A percentile compares a stretch with the other conserved stretches of the same genome.
phyloP scores from a whole-genome alignment of 2,113 vertebrate species.

The Pseudorhombus dupliciocellatus region DNA sequence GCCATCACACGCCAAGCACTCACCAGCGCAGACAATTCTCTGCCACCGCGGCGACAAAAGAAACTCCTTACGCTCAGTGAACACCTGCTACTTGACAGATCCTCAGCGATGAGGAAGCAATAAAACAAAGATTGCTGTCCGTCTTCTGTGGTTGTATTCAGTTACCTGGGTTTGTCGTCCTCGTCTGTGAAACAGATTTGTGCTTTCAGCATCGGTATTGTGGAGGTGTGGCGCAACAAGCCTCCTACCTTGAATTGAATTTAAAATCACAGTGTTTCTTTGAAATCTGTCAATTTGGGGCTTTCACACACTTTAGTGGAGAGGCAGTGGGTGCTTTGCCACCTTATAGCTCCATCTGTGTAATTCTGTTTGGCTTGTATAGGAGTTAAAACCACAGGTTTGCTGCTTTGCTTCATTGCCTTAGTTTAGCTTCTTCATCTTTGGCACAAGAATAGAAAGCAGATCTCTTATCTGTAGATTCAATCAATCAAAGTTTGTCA shows the following conservation, averaged over 20 bases:
- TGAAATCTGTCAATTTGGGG: background rate
- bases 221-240: background rate
- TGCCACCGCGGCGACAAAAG: too few relatives aligned
- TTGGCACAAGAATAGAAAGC: constrained; percentile 14
- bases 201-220: background rate
- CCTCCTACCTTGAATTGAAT: background rate
- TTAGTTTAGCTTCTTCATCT: constrained; percentile 24
- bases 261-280: background rate
- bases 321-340: background rate
- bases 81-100: constrained; percentile 8
- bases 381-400: constrained; percentile 10
- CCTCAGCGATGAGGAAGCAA: constrained; percentile 13
- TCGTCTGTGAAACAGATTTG: background rate
- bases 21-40: too few relatives aligned
- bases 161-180: background rate
- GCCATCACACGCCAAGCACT: too few relatives aligned
- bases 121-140: background rate
- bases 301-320: constrained; percentile 5
- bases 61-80: too few relatives aligned
- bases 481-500: constrained; percentile 17
- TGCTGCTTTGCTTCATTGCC: constrained; percentile 4
- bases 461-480: constrained; percentile 29
- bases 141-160: background rate
- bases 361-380: constrained; percentile 21
- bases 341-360: background rate